Percentiles rank a stretch among this genome's conserved stretches.
These are phyloP conservation scores for Pantherophis guttatus DNA, from an alignment of 2,113 vertebrate genomes.

Conservation along the genomic window DNA sequence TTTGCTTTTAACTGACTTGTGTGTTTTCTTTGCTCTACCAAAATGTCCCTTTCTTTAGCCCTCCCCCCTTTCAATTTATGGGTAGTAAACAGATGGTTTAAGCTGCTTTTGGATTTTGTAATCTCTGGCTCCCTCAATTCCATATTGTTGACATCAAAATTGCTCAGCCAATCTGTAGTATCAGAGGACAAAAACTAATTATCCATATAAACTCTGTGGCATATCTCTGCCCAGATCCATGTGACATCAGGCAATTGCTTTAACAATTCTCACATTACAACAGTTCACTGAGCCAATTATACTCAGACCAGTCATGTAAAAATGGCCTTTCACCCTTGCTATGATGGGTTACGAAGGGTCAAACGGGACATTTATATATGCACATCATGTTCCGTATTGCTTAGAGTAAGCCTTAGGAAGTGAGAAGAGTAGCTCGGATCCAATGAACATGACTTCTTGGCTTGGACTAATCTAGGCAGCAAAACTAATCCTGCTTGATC, in stretches of 20 bases:
- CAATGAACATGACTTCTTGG: neutral
- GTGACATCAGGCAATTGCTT: neutral
- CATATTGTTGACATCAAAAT: neutral
- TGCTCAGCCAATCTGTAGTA: neutral
- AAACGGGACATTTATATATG: neutral
- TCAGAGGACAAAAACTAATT: neutral
- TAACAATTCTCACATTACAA: neutral
- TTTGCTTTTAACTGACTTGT: neutral
- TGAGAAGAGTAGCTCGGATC: neutral
- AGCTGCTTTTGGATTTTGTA: neutral
- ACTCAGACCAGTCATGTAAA: neutral
- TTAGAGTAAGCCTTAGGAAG: neutral
- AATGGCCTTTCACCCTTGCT: neutral
- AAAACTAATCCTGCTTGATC: constrained; percentile 27
- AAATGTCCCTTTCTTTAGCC: neutral
- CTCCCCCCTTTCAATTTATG: neutral
- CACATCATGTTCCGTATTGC: neutral
- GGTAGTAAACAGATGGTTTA: neutral
- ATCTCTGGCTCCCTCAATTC: neutral
- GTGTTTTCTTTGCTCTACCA: neutral
- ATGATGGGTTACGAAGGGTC: neutral
- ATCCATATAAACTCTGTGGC: neutral
- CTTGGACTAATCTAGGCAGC: constrained; percentile 5
- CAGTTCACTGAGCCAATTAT: neutral
- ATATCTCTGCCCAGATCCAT: neutral